Base-by-base conservation (phyloP, 2,888 invertebrate species). In the Leucoptera coffeella region DNA sequence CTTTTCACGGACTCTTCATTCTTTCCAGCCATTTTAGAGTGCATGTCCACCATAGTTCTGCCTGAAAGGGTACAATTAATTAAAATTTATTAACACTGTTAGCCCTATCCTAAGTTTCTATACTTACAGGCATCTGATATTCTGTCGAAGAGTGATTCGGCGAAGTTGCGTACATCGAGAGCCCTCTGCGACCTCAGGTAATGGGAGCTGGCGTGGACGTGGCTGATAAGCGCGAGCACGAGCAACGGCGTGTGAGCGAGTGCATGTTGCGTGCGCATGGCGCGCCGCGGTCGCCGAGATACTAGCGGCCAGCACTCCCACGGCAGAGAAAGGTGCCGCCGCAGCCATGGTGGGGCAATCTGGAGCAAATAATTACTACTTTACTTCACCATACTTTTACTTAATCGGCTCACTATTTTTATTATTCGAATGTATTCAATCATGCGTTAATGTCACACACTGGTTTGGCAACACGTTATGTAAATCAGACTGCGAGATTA, bases 241-340 rank as follows among this genome's bases (percentile, higher is more conserved):
- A 35, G 41, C 34, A 53, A 38, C 42, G 50, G 36, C 33, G 51
- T 34, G 32, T 41, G 41, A 40, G 49, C 43, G 29, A 45, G 37
- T 31, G 41, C 38, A 35, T 37, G 42, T 39, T 42, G 42, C 39
- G 44, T 46, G 54, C 45, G 47, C 65, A 65, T 65, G 54, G 50
- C 56, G 52, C 39, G 48, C 48, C 58, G 54, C 64, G 62, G 64
- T 57, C 60, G 61, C 62, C 56, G 45, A 61, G 60, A 52, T 64
- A 62, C 62, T 62, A 60, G 43, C 53, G 45, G 47, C 39, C 36
- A 38, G 37, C 40, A n/a, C n/a, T n/a, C n/a, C n/a, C n/a, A n/a
- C n/a, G 8, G 6, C n/a, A 62, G 64, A 62, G 65, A 65, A 62
- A 64, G 64, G 67, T 48, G 42, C n/a, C n/a, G n/a, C n/a, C n/a